Evolutionary conservation across 2,113 vertebrate species (phyloP), one percentile per base, ranked within the genome.

Genomic region (Barnardius zonarius): DNA sequence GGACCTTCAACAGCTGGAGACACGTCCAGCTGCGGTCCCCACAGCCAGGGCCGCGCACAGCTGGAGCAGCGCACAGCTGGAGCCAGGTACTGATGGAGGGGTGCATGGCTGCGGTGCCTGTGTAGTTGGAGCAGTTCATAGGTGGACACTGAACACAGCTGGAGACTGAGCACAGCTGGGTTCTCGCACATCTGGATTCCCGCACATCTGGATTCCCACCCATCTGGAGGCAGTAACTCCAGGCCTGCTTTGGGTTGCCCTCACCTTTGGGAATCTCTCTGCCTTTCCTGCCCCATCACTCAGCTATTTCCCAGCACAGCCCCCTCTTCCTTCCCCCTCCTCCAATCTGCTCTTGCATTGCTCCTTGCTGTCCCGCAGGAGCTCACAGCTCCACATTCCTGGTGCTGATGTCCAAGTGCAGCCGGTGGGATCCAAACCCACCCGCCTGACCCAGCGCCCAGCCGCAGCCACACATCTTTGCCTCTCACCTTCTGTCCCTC

Each of bases 341-440:
- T 31, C 84, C 4, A 1, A 3, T 2, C 2, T 1, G 4, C 37
- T 30, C 70, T 30, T 2, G 25, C 73, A 5, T 13, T 9, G 1
- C 59, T 73, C 44, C 33, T 17, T 33, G 49, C 13, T 4, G 17
- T 44, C 15, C 73, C 5, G 0, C 3, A 5, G 52, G 9, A 27
- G n/a, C 52, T 68, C n/a, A 4, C 0, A 5, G 62, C 13, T 54
- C 37, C 5, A 0, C 15, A 2, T 10, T 20, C 5, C 1, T 24
- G 2, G 18, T 10, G 37, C 13, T 20, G 20, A 46, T 14, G 43
- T 18, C 19, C 57, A 14, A 10, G 10, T 0, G 11, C 52, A 19
- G 70, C 31, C 12, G 18, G 54, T 5, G 5, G 27, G 25, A 31
- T 24, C 28, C 75, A 31, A 44, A 16, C 66, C 2, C 12, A 25